Conservation (phyloP, 2,797 vertebrate species). For the Fringilla coelebs region DNA sequence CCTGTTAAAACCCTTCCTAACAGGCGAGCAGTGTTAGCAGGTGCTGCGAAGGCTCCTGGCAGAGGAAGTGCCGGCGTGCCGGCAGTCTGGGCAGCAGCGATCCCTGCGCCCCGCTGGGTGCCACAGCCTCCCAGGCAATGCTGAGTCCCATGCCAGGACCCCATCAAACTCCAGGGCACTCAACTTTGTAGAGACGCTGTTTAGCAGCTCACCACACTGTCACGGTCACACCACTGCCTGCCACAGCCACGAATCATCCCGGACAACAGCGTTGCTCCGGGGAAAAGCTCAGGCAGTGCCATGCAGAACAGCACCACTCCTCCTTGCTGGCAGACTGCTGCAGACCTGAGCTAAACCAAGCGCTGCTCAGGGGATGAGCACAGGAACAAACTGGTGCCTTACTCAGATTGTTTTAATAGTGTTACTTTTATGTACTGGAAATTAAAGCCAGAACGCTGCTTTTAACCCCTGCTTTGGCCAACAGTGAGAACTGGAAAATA, state of each 20-base stretch:
- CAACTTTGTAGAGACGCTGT: not conserved
- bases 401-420: conserved; percentile 32
- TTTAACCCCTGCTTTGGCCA: conserved; percentile 61
- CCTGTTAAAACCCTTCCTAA: not conserved
- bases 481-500: conserved; percentile 31
- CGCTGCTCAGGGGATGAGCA: not conserved
- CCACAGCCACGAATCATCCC: not conserved
- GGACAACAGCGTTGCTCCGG: accelerated
- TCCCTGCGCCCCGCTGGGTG: not conserved
- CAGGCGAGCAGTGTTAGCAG: accelerated
- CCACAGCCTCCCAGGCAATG: accelerated
- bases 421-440: conserved; percentile 41
- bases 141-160: not conserved
- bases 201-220: not conserved
- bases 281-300: not conserved
- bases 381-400: not conserved
- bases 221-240: not conserved
- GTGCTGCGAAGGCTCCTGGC: not conserved
- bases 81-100: accelerated
- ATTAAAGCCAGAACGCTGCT: conserved; percentile 10
- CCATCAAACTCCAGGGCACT: not conserved
- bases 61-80: accelerated
- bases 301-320: accelerated
- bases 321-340: not conserved
- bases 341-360: not conserved